A percentile compares a stretch with the other conserved stretches of the same genome.
phyloP scores from a whole-genome alignment of 2,888 invertebrate genomes.

The Melipona bicolor region DNA sequence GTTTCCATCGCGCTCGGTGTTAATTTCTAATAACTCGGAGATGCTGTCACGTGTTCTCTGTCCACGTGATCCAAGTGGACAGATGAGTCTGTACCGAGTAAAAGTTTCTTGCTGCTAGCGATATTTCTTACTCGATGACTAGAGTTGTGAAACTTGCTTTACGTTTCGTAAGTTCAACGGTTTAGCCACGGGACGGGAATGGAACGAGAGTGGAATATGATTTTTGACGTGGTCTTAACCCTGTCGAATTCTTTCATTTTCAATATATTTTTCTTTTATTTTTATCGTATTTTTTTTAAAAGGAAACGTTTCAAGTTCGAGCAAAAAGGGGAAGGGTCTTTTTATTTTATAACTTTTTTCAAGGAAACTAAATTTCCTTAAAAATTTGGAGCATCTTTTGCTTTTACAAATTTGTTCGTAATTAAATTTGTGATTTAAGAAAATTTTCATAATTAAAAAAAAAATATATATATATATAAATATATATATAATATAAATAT shows the following conservation, averaged over 20 bases:
- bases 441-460: too few relatives aligned
- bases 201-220: slow-evolving; percentile 40
- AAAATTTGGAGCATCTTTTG: too few relatives aligned
- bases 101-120: slow-evolving; percentile 34
- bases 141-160: slow-evolving; percentile 42
- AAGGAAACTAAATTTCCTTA: too few relatives aligned
- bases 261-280: not conserved
- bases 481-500: too few relatives aligned
- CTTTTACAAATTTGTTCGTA: too few relatives aligned
- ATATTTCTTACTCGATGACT: slow-evolving; percentile 30
- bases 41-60: slow-evolving; percentile 12
- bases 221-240: slow-evolving; percentile 19
- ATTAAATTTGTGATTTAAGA: too few relatives aligned
- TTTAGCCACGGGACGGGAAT: slow-evolving; percentile 27
- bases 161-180: slow-evolving; percentile 44
- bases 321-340: too few relatives aligned
- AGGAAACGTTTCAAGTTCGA: not conserved
- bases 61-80: slow-evolving; percentile 21
- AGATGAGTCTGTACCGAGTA: slow-evolving; percentile 22
- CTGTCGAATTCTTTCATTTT: not conserved
- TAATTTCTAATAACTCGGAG: not conserved
- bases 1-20: not conserved
- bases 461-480: too few relatives aligned
- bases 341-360: not conserved
- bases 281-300: not conserved